Evolutionary conservation across 2,888 invertebrate genomes (phyloP).

Genomic region (Eurois occulta): DNA sequence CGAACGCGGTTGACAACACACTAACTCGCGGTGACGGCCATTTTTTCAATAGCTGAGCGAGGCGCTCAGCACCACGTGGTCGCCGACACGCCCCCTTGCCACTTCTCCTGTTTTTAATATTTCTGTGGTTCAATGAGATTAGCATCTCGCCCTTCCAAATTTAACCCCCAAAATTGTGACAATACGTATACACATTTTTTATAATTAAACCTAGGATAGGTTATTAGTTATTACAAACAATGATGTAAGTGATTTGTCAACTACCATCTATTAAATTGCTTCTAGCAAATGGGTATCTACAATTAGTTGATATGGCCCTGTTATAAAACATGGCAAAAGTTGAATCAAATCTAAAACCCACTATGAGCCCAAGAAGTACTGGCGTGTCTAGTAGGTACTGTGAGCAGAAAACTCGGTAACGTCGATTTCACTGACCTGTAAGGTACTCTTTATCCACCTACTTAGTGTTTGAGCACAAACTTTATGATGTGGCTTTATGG

Average conservation of each 20-base stretch:
- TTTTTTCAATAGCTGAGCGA: no score
- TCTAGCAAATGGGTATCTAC: neutral
- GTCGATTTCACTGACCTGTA: neutral
- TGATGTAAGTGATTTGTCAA: neutral
- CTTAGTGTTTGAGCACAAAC: neutral
- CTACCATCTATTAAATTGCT: neutral
- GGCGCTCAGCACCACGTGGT: no score
- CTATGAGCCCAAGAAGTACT: neutral
- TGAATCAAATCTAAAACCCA: neutral
- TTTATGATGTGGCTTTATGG: no score
- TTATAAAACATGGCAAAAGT: neutral
- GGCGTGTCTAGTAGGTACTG: neutral
- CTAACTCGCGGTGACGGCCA: no score
- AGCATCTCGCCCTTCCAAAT: neutral
- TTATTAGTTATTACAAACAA: neutral
- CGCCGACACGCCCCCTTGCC: no score
- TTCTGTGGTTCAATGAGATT: neutral
- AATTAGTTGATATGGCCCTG: neutral
- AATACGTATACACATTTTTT: neutral
- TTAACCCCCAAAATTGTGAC: neutral
- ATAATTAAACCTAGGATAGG: neutral
- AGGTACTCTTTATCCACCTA: neutral
- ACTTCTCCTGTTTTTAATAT: no score
- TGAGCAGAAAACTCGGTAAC: neutral
- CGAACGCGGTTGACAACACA: no score